Base-by-base conservation (phyloP, 1,140 invertebrate genomes). In the Drosophila lini region DNA sequence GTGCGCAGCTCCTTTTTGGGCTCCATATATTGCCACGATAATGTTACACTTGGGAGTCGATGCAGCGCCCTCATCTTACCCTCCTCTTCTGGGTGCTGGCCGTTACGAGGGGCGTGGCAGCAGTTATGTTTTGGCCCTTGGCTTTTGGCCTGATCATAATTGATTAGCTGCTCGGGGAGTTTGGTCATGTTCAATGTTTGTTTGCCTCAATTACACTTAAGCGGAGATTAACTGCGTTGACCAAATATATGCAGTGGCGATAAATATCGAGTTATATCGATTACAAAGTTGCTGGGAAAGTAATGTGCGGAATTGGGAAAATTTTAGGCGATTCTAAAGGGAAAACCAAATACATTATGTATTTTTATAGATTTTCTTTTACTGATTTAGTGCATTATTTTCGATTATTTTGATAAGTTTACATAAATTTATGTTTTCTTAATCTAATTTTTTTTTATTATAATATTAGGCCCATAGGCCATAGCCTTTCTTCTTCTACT, bases 1-100 rank as follows among this genome's bases (percentile, higher is more conserved):
- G 83, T 83, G 44, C 42, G 38, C 34, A 38, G 28, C 63, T 42
- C 47, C 10, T 48, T 36, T 48, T 36, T 42, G 50, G 48, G 48
- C 63, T 56, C 50, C 56, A 34, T 77, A 76, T 65, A 75, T 77
- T 13, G 53, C 45, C 48, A 22, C 47, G 31, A 56, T 77, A 78
- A 78, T 78, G 74, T 70, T 60, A 53, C 74, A 63, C 55, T 58
- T 78, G 75, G 75, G 74, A 78, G 69, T 77, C 64, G 44, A 34
- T 74, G 71, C 70, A 58, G 11, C 40, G 34, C 31, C n/a, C 53
- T 15, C 16, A 22, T 64, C 60, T 28, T 28, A 28, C n/a, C 7
- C 58, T 22, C 13, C 15, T 10, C 13, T 25, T 1, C 8, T 25
- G n/a, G 31, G 25, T 48, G 19, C 22, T 47, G 22, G 58, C 31